Conservation (phyloP, 2,113 vertebrate species). For the Corythaixoides concolor region DNA sequence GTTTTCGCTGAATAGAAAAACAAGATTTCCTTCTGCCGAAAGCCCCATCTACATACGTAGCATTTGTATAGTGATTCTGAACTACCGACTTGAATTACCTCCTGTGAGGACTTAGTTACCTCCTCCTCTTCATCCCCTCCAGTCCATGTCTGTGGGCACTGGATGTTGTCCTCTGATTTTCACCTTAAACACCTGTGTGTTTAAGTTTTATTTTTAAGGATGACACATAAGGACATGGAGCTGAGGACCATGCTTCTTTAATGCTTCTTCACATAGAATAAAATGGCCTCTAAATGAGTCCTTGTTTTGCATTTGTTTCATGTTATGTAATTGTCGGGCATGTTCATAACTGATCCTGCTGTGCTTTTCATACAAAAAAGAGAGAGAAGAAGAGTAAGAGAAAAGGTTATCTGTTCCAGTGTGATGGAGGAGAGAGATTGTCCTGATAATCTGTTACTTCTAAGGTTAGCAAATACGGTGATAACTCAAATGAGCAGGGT, state of each 20-base stretch:
- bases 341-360: not conserved
- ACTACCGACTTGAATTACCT: not conserved
- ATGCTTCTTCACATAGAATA: not conserved
- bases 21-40: not conserved
- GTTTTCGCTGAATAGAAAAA: not conserved
- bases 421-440: not conserved
- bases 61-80: not conserved
- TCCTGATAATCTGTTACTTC: not conserved
- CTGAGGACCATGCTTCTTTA: not conserved
- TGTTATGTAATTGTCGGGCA: not conserved
- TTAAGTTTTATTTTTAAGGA: not conserved
- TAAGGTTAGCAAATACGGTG: not conserved
- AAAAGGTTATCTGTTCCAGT: not conserved
- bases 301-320: not conserved
- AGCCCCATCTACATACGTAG: not conserved
- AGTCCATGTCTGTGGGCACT: not conserved
- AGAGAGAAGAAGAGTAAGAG: not conserved
- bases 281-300: not conserved
- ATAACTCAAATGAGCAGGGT: not conserved
- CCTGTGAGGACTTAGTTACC: not conserved
- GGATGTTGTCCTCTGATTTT: not conserved
- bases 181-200: not conserved
- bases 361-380: not conserved
- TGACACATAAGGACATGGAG: not conserved
- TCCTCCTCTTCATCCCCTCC: not conserved